Percentiles rank a stretch among this genome's conserved stretches.
Evolutionary conservation across 2,113 vertebrate species (phyloP).

Genomic region (Siniperca chuatsi): DNA sequence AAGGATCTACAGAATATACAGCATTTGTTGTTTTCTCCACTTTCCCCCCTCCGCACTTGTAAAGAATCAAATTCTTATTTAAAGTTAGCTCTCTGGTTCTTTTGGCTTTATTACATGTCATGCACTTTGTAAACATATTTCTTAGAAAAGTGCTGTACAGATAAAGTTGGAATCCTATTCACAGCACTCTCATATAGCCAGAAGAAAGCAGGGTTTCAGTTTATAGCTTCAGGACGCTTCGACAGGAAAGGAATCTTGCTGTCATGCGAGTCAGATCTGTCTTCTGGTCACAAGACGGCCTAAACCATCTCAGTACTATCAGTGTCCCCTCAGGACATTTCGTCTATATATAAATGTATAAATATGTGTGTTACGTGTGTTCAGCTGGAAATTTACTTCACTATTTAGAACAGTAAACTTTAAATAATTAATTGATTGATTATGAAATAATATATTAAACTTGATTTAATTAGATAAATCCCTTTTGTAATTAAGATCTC

Average conservation of each 20-base stretch:
- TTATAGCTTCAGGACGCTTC: conserved; percentile 15
- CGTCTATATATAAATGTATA: neutral
- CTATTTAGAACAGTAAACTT: neutral
- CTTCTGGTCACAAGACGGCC: conserved; percentile 30
- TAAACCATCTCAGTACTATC: neutral
- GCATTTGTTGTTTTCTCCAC: neutral
- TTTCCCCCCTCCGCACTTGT: no score
- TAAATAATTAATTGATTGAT: neutral
- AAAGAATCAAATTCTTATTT: neutral
- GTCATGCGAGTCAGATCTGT: conserved; percentile 14
- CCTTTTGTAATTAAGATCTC: neutral
- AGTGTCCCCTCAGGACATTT: neutral
- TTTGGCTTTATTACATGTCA: neutral
- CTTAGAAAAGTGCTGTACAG: neutral
- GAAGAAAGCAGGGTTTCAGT: conserved; percentile 14
- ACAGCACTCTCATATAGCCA: neutral
- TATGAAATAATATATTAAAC: neutral
- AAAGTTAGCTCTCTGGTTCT: neutral
- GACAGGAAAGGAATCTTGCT: conserved; percentile 8
- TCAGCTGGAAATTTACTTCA: neutral
- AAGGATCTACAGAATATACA: neutral
- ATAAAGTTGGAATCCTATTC: neutral
- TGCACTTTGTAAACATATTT: no score
- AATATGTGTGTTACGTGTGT: neutral
- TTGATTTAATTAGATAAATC: neutral